These are phyloP conservation scores for Hemibagrus guttatus DNA, from an alignment of 2,797 vertebrate genomes.

Conservation along the genomic window DNA sequence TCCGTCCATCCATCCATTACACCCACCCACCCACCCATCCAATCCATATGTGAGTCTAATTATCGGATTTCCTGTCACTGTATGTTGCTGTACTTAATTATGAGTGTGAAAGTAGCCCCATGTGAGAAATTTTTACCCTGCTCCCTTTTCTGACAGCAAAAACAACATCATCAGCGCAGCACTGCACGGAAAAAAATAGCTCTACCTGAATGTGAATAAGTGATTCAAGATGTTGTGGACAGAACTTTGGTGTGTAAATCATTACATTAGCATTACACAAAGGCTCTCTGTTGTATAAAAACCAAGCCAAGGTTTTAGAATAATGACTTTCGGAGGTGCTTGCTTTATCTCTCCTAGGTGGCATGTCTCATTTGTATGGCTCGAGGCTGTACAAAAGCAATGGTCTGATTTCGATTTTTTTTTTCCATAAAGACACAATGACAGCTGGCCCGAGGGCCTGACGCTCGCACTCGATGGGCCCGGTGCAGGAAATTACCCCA, in stretches of 20 bases:
- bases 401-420: slow-evolving; percentile 67
- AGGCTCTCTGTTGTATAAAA: slow-evolving; percentile 42
- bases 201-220: slow-evolving; percentile 47
- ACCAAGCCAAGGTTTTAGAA: slow-evolving; percentile 56
- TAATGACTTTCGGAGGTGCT: slow-evolving; percentile 76
- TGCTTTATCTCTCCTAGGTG: slow-evolving; percentile 77
- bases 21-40: background rate
- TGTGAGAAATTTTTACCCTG: slow-evolving; percentile 23
- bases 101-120: slow-evolving; percentile 22
- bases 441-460: slow-evolving; percentile 68
- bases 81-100: slow-evolving; percentile 3
- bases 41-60: background rate
- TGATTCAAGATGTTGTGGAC: slow-evolving; percentile 54
- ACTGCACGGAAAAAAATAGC: slow-evolving; percentile 18
- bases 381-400: slow-evolving; percentile 64
- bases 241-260: slow-evolving; percentile 49
- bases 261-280: slow-evolving; percentile 51
- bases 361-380: slow-evolving; percentile 78
- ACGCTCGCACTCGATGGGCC: slow-evolving; percentile 68
- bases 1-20: too few species aligned
- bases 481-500: slow-evolving; percentile 73
- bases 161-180: slow-evolving; percentile 29
- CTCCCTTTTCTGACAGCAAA: slow-evolving; percentile 29
- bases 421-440: slow-evolving; percentile 64
- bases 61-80: background rate